Percentiles rank a stretch among this genome's conserved stretches.
These are phyloP conservation scores for Drosophila pruinosa DNA, from an alignment of 1,140 invertebrate genomes.

Conservation along the genomic window DNA sequence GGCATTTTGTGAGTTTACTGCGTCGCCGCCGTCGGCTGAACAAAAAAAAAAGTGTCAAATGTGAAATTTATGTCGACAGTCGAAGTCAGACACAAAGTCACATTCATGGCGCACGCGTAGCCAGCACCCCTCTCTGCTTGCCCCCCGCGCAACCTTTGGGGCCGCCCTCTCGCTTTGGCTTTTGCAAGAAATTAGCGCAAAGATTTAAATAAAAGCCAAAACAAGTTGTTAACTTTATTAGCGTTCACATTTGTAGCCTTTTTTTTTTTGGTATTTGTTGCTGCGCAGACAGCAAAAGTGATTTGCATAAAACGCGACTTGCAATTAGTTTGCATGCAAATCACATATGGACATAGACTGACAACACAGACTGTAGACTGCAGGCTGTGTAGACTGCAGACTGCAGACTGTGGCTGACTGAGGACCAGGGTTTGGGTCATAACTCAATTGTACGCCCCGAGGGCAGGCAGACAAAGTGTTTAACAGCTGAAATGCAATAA, in stretches of 20 bases:
- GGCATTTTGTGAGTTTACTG: slow-evolving; percentile 45
- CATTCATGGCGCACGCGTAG: slow-evolving; percentile 8
- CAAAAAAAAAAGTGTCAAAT: slow-evolving; percentile 68
- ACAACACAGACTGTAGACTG: slow-evolving; percentile 1
- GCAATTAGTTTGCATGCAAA: slow-evolving; percentile 66
- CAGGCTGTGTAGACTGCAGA: not conserved
- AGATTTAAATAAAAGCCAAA: slow-evolving; percentile 41
- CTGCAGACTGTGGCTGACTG: not conserved
- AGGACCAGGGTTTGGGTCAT: slow-evolving; percentile 29
- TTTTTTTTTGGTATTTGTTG: not conserved
- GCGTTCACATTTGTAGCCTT: no score
- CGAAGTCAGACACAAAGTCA: slow-evolving; percentile 28
- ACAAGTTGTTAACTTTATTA: slow-evolving; percentile 66
- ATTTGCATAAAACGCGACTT: slow-evolving; percentile 47
- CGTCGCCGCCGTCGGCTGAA: slow-evolving; percentile 38
- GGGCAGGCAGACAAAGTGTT: slow-evolving; percentile 14
- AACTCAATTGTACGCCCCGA: slow-evolving; percentile 25
- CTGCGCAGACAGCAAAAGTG: slow-evolving; percentile 33
- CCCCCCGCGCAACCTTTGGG: not conserved
- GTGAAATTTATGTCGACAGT: slow-evolving; percentile 72
- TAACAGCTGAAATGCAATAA: slow-evolving; percentile 5
- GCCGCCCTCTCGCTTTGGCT: slow-evolving; percentile 7
- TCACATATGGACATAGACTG: slow-evolving; percentile 18
- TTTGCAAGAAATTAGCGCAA: slow-evolving; percentile 46
- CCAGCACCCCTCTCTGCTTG: not conserved